Evolutionary conservation across 2,797 vertebrate species (phyloP), one percentile per base, ranked within the genome.

Genomic region (Myotis planiceps): DNA sequence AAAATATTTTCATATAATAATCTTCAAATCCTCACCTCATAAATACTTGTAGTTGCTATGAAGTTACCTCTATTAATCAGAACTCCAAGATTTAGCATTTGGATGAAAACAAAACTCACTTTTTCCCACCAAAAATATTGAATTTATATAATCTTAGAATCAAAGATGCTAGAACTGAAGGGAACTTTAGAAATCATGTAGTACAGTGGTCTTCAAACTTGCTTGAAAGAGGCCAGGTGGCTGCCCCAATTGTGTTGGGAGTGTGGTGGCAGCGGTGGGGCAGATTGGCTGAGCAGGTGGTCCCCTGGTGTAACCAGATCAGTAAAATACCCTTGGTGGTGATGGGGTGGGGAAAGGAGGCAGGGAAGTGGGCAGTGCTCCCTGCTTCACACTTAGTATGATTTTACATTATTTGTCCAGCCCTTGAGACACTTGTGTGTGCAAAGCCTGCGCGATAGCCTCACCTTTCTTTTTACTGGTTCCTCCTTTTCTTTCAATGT

Each of bases 331-430:
- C 34, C 39, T 81, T 19, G 39, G 29, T 5, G 6, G 39, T 15
- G 79, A 47, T 15, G 10, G 55, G 27, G 37, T 3, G 4, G 2
- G n/a, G 29, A 0, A 7, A 1, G 6, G 21, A 4, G 13, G 9
- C 0, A 1, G n/a, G 0, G 1, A 10, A 0, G 37, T 5, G 19
- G 74, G 39, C 18, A 32, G 10, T 3, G 0, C 29, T 84, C 42
- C 89, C 29, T 63, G 21, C 18, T 39, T 79, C 66, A 47, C 15
- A 42, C 21, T 74, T 15, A 14, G 3, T 72, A 10, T 25, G 51
- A 4, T 55, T 19, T 74, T 53, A 49, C 39, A 60, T 15, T 19
- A 45, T 74, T 47, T 82, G 9, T 39, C 49, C 13, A 66, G 51
- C 18, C 14, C 37, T 32, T 29, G 21, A 86, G 74, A 66, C 19